Conservation (phyloP, 1,140 invertebrate genomes). For the Elymnias hypermnestra region DNA sequence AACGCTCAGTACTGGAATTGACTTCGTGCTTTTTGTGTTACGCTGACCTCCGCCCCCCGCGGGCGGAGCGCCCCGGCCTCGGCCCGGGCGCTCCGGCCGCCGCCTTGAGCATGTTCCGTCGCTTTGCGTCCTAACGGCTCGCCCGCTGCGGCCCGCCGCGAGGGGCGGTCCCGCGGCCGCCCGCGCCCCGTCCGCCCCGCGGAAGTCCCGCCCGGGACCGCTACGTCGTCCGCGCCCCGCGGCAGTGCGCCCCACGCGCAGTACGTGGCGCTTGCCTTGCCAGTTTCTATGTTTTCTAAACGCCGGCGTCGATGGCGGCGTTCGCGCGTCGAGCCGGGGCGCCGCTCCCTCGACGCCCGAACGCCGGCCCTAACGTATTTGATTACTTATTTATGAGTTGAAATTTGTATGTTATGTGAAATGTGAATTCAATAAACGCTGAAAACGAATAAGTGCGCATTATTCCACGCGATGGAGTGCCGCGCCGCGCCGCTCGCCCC, state of each 20-base stretch:
- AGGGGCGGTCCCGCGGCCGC: not conserved
- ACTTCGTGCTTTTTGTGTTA: slow-evolving; percentile 61
- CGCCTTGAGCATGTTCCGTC: no score
- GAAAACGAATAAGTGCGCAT: slow-evolving; percentile 69
- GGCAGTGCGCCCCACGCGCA: no score
- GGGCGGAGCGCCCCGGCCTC: no score
- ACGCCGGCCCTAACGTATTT: no score
- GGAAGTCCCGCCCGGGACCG: no score
- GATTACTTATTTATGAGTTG: no score
- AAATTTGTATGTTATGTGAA: slow-evolving; percentile 72
- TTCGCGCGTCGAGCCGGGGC: no score
- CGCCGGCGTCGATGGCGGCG: slow-evolving; percentile 63
- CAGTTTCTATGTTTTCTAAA: slow-evolving; percentile 72
- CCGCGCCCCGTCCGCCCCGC: slow-evolving; percentile 20
- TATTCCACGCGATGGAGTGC: slow-evolving; percentile 51
- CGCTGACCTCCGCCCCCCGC: slow-evolving; percentile 38
- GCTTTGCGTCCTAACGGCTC: no score
- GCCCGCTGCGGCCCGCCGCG: not conserved
- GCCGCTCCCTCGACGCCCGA: no score
- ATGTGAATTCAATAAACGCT: slow-evolving; percentile 66
- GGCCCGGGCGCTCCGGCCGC: no score
- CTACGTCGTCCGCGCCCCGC: no score
- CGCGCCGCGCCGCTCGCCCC: slow-evolving; percentile 37
- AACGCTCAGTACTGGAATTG: slow-evolving; percentile 46
- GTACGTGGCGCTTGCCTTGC: slow-evolving; percentile 70